Percentiles rank a stretch among this genome's conserved stretches.
Evolutionary conservation across 2,113 vertebrate genomes (phyloP).

Genomic region (Tenrec ecaudatus): DNA sequence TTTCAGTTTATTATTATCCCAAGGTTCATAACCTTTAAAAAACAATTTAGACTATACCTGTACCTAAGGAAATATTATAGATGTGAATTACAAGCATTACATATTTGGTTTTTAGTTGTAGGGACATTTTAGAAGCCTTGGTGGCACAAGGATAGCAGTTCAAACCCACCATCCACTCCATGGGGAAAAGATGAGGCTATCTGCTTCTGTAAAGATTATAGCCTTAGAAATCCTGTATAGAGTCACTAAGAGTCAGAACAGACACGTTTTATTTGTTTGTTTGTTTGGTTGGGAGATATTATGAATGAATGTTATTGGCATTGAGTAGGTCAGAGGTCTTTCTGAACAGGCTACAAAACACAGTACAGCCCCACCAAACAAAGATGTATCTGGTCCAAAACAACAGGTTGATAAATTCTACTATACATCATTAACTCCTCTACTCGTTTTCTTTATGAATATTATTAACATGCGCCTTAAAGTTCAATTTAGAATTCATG

Average conservation of each 20-base stretch:
- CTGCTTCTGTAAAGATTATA: too few species aligned
- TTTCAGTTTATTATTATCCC: neutral
- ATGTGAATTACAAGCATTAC: neutral
- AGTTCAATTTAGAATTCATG: conserved; percentile 29
- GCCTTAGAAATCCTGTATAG: too few species aligned
- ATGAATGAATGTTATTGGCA: neutral
- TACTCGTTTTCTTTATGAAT: neutral
- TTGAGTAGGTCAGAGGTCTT: neutral
- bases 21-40: neutral
- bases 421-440: neutral
- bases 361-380: neutral
- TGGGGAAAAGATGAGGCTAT: too few species aligned
- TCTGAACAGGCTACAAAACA: neutral
- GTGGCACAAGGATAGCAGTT: too few species aligned
- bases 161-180: too few species aligned
- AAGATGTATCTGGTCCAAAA: neutral
- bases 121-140: too few species aligned
- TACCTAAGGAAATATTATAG: conserved; percentile 15
- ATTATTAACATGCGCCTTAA: neutral
- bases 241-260: too few species aligned
- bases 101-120: neutral
- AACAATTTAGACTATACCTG: neutral
- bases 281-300: neutral
- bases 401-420: neutral
- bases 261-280: too few species aligned